Conservation (phyloP, 2,113 vertebrate genomes). For the Odontesthes bonariensis region DNA sequence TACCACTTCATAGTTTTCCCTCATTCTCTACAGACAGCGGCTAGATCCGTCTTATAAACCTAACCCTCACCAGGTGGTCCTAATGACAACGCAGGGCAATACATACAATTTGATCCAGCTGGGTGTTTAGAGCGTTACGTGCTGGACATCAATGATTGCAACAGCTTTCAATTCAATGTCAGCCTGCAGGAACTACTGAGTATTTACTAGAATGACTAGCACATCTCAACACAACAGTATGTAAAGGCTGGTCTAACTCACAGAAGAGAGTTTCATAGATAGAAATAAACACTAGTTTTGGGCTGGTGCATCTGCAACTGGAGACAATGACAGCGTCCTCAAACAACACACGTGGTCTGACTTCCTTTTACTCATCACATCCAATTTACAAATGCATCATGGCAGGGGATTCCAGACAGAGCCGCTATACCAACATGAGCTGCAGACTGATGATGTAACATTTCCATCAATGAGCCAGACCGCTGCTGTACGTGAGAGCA, state of each 20-base stretch:
- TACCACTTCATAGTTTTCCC: background rate
- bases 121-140: background rate
- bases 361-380: conserved; percentile 36
- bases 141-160: background rate
- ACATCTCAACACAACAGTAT: background rate
- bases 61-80: background rate
- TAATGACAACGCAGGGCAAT: background rate
- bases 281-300: background rate
- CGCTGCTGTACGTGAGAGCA: conserved; percentile 72
- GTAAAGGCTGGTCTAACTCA: background rate
- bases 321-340: background rate
- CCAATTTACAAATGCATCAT: conserved; percentile 22
- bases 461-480: conserved; percentile 26
- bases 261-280: background rate
- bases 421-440: conserved; percentile 20
- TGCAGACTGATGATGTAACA: conserved; percentile 59
- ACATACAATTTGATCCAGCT: background rate
- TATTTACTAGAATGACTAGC: background rate
- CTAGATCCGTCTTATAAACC: background rate
- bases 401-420: conserved; percentile 45
- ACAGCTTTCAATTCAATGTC: background rate
- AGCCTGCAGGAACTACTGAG: background rate
- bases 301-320: background rate
- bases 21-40: background rate
- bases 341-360: background rate